Evolutionary conservation across 2,113 vertebrate species (phyloP).

Genomic region (Taxidea taxus): DNA sequence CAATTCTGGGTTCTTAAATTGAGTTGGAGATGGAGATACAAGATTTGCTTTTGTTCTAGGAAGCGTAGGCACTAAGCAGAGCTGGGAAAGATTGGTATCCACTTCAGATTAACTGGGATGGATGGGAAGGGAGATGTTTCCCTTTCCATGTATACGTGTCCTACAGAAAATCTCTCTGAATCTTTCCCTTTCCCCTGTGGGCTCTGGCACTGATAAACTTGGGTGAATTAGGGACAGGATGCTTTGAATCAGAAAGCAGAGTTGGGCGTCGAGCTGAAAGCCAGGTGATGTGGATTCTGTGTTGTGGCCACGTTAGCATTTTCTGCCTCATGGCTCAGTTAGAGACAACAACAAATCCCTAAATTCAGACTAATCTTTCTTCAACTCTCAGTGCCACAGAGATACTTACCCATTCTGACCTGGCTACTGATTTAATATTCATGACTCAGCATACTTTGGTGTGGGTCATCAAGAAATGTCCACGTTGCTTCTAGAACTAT

Average conservation of each 20-base stretch:
- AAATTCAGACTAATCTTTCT: constrained; percentile 41
- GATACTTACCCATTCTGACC: constrained; percentile 23
- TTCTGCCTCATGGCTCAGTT: constrained; percentile 4
- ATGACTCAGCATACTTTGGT: constrained; percentile 72
- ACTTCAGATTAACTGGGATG: constrained; percentile 3
- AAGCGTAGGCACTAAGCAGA: neutral
- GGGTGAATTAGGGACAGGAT: neutral
- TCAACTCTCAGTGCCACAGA: neutral
- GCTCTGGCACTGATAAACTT: neutral
- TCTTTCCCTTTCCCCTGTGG: neutral
- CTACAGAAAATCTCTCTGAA: neutral
- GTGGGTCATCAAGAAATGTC: constrained; percentile 45
- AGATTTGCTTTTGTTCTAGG: constrained; percentile 39
- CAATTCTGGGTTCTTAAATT: constrained; percentile 37
- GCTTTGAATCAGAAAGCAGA: neutral
- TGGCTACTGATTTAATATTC: constrained; percentile 68
- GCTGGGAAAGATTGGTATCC: constrained; percentile 23
- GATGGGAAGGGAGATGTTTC: neutral
- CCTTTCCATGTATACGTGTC: neutral
- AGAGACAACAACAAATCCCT: constrained; percentile 19
- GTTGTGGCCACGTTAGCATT: neutral
- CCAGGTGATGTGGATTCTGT: constrained; percentile 26
- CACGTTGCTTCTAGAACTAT: constrained; percentile 40
- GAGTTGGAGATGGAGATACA: constrained; percentile 10
- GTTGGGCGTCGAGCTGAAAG: constrained; percentile 12